Evolutionary conservation across 2,888 invertebrate species (phyloP), one percentile per base, ranked within the genome.

Genomic region (Drosophila quasianomalipes): DNA sequence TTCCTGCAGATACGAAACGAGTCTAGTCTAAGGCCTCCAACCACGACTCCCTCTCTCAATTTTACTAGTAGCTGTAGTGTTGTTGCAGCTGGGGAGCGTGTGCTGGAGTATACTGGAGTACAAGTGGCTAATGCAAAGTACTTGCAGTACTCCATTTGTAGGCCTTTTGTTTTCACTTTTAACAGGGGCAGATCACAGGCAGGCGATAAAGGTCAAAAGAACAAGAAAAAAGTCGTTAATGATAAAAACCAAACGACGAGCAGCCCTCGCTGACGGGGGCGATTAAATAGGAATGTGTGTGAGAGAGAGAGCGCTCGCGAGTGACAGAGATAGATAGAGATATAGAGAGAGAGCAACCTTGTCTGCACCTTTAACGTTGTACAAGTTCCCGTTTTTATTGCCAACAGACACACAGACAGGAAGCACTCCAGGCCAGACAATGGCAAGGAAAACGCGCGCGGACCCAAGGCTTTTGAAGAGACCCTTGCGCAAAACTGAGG

Each of bases 161-260:
- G 81, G 81, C 73, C 70, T 74, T 70, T 84, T 84, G 71, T 78
- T 74, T 81, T 80, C 76, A 81, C 69, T 79, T 73, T 75, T 79
- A 44, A 16, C 64, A 61, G 63, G 57, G 67, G 73, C 73, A 89
- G 88, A 89, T 91, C 81, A 59, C 79, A 57, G 69, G 63, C 61
- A 16, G 30, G 61, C 62, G 88, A 91, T 91, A 88, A 85, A 74
- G 66, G 63, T 58, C 47, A 60, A 41, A 26, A 28, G 2, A 68
- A 77, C 71, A 69, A 74, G 70, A 76, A 68, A 70, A 70, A 28
- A 55, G 91, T 89, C 89, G 90, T 89, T 91, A 91, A 91, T 91
- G 88, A 89, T 89, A 89, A 89, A 47, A 84, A 63, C 76, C 89
- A 88, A 88, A 91, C 90, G 91, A 88, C 90, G 91, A 79, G 72